Percentiles rank a stretch among this genome's conserved stretches.
phyloP scores from a whole-genome alignment of 2,888 invertebrate genomes.

The Oscheius sp. region DNA sequence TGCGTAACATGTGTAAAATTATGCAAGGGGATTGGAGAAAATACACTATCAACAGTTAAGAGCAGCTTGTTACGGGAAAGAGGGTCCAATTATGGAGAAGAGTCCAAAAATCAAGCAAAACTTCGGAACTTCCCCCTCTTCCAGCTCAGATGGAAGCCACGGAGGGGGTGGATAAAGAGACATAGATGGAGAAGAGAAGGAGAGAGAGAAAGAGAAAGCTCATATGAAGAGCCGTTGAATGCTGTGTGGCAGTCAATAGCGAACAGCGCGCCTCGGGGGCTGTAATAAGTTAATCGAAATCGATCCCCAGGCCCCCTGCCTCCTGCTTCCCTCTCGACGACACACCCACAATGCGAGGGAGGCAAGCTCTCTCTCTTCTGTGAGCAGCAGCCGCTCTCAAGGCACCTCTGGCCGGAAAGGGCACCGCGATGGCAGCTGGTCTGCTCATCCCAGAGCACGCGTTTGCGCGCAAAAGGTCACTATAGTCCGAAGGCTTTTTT shows the following conservation, averaged over 20 bases:
- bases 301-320: slow-evolving; percentile 32
- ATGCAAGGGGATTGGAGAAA: no score
- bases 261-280: slow-evolving; percentile 40
- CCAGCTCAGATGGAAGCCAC: background rate
- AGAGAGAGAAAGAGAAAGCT: background rate
- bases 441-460: no score
- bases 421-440: no score
- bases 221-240: slow-evolving; percentile 37
- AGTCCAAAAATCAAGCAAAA: no score
- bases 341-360: slow-evolving; percentile 28
- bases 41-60: no score
- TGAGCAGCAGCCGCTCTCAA: no score
- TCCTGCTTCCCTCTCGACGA: slow-evolving; percentile 28
- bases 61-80: no score
- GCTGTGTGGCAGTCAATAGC: slow-evolving; percentile 39
- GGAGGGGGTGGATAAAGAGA: slow-evolving; percentile 28
- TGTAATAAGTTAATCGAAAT: slow-evolving; percentile 45
- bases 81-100: no score
- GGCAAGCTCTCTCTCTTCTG: background rate
- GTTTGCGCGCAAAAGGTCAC: no score
- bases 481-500: no score
- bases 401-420: no score
- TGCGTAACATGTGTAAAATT: no score
- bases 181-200: background rate
- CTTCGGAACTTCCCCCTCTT: background rate